Evolutionary conservation across 2,888 invertebrate species (phyloP).

Genomic region (Andrena fulva): DNA sequence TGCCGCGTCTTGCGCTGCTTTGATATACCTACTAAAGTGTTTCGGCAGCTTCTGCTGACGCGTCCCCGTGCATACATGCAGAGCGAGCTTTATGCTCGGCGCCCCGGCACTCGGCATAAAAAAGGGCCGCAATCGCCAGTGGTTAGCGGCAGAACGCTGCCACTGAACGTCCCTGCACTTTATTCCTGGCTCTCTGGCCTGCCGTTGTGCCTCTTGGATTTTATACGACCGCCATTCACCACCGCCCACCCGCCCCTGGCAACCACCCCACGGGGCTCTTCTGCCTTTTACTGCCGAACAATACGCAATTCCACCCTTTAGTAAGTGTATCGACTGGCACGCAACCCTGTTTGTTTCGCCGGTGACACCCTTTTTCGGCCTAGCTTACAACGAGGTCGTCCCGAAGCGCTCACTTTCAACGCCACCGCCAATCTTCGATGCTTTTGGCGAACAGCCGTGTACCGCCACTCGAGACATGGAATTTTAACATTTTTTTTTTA

Average conservation of each 20-base stretch:
- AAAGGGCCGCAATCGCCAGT: constrained; percentile 63
- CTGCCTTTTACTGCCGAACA: constrained; percentile 54
- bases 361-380: background rate
- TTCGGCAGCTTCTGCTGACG: constrained; percentile 47
- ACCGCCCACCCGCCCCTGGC: constrained; percentile 9
- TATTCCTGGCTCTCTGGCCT: constrained; percentile 49
- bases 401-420: too few relatives aligned
- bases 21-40: constrained; percentile 53
- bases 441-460: too few relatives aligned
- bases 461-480: too few relatives aligned
- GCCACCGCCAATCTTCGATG: too few relatives aligned
- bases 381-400: background rate
- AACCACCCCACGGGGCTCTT: constrained; percentile 27
- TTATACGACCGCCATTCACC: constrained; percentile 60
- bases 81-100: constrained; percentile 52
- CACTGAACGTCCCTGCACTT: constrained; percentile 46
- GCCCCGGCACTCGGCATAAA: constrained; percentile 44
- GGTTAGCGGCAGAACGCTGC: constrained; percentile 61
- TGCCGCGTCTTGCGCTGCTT: constrained; percentile 37
- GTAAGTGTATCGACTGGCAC: constrained; percentile 6
- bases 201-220: constrained; percentile 44
- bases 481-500: too few relatives aligned
- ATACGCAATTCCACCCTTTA: constrained; percentile 24
- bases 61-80: constrained; percentile 51
- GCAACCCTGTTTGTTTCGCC: constrained; percentile 23